A percentile compares a stretch with the other conserved stretches of the same genome.
Evolutionary conservation across 2,113 vertebrate genomes (phyloP).

Genomic region (Phodopus roborovskii): DNA sequence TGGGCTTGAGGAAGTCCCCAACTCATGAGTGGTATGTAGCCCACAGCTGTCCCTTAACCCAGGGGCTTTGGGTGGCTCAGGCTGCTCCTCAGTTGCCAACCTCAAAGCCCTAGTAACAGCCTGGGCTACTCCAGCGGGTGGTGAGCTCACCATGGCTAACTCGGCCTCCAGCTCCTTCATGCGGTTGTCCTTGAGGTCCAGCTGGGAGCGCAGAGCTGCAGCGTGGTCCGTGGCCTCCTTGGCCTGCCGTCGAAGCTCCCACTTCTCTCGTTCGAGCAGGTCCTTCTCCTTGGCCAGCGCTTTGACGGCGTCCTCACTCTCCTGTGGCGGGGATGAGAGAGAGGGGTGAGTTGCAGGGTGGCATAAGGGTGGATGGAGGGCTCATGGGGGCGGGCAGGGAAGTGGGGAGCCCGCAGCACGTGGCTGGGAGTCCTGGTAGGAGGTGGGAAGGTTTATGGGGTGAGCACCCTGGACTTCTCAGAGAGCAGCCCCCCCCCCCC

Average conservation of each 20-base stretch:
- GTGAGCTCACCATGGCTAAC: conserved; percentile 95
- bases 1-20: background rate
- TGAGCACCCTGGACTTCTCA: background rate
- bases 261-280: conserved; percentile 97
- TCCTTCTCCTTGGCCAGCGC: conserved; percentile 97
- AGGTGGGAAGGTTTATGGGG: background rate
- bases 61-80: background rate
- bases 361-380: rapidly evolving
- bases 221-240: conserved; percentile 98
- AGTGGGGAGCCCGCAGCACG: background rate
- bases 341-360: background rate
- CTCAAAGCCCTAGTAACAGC: background rate
- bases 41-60: background rate
- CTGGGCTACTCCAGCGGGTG: background rate
- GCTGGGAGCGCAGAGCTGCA: conserved; percentile 93
- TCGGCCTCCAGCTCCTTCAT: conserved; percentile 99
- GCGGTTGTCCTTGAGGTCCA: conserved; percentile 98
- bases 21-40: too few relatives aligned
- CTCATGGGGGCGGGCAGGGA: background rate
- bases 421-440: background rate
- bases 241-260: conserved; percentile 96
- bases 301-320: conserved; percentile 98
- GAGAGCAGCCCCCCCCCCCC: rapidly evolving
- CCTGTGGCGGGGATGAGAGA: conserved; percentile 84
- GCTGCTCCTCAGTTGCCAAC: background rate